Evolutionary conservation across 1,140 invertebrate genomes (phyloP).

Genomic region (Idris sp.): DNA sequence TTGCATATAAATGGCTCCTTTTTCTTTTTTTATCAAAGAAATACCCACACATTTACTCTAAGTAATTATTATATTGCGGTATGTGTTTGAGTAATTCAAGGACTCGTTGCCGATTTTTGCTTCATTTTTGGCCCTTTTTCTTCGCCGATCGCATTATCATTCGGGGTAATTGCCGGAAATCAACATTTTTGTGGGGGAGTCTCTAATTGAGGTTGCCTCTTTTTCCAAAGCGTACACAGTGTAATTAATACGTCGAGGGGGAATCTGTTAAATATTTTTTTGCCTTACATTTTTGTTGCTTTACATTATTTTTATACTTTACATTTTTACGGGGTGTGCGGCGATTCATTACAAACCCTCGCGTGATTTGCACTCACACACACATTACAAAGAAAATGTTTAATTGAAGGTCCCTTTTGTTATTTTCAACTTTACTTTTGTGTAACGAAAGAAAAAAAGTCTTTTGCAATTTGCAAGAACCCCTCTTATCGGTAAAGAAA

Average conservation of each 20-base stretch:
- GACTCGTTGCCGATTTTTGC: conserved; percentile 44
- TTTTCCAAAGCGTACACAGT: conserved; percentile 32
- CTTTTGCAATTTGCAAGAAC: no score
- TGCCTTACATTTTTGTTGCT: background rate
- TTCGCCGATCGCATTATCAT: conserved; percentile 48
- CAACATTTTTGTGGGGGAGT: conserved; percentile 60
- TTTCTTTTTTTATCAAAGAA: conserved; percentile 25
- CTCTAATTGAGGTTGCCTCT: conserved; percentile 50
- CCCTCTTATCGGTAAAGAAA: conserved; percentile 24
- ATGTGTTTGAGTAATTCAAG: conserved; percentile 54
- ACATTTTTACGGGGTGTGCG: no score
- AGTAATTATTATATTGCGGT: conserved; percentile 46
- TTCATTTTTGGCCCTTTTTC: conserved; percentile 25
- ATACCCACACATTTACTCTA: no score
- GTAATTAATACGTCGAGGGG: conserved; percentile 54
- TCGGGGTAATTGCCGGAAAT: conserved; percentile 59
- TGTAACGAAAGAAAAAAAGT: no score
- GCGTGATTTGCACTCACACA: no score
- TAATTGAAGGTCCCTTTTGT: no score
- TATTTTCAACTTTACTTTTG: no score
- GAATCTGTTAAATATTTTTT: conserved; percentile 42
- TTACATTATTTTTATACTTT: no score
- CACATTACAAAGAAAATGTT: no score
- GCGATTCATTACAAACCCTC: background rate
- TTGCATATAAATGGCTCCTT: conserved; percentile 50